These are phyloP conservation scores for Aethes cnicana DNA, from an alignment of 2,888 invertebrate genomes.

Conservation along the genomic window DNA sequence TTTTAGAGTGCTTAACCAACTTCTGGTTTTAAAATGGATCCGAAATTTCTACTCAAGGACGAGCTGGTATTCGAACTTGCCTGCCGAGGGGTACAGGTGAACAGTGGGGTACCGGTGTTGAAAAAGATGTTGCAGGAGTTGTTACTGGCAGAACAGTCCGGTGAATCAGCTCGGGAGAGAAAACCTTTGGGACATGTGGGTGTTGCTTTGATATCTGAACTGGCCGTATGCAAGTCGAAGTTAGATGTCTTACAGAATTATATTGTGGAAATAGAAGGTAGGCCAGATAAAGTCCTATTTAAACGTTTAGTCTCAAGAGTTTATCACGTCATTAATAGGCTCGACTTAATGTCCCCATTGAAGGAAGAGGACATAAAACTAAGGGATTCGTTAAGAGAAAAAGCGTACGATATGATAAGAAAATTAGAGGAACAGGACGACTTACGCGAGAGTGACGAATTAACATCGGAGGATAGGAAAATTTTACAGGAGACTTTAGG, in stretches of 20 bases:
- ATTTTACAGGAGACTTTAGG: slow-evolving; percentile 2
- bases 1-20: no score
- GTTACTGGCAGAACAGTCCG: background rate
- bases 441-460: background rate
- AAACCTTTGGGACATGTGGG: background rate
- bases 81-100: background rate
- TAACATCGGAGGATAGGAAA: background rate
- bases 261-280: background rate
- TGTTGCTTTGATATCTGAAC: background rate
- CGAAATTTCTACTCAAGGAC: background rate
- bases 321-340: background rate
- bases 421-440: background rate
- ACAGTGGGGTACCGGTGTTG: background rate
- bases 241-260: background rate
- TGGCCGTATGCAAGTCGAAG: background rate
- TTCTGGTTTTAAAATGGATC: slow-evolving; percentile 4
- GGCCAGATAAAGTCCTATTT: background rate
- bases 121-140: background rate
- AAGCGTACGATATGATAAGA: background rate
- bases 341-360: background rate
- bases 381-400: background rate
- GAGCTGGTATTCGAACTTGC: background rate
- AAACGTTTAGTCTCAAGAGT: background rate
- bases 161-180: background rate
- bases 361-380: background rate